Conservation (phyloP, 2,797 vertebrate species). For the Tympanoctomys barrerae region DNA sequence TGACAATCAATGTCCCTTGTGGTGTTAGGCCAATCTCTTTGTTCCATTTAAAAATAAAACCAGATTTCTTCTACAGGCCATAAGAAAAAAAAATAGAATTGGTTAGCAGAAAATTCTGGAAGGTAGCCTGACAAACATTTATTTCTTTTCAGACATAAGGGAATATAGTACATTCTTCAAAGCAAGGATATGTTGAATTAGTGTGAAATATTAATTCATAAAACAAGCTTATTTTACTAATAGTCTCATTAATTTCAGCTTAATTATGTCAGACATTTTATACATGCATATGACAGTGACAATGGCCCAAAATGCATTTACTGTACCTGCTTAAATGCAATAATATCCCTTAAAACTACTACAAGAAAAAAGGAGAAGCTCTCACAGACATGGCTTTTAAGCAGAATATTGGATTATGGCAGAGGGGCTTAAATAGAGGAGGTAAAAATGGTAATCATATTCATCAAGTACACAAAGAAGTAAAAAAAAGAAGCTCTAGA, state of each 20-base stretch:
- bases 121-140: constrained; percentile 71
- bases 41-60: constrained; percentile 74
- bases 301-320: constrained; percentile 72
- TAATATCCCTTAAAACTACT: constrained; percentile 65
- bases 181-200: constrained; percentile 71
- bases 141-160: constrained; percentile 62
- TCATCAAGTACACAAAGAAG: constrained; percentile 86
- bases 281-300: constrained; percentile 75
- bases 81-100: constrained; percentile 62
- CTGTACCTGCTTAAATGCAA: constrained; percentile 81
- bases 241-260: constrained; percentile 78
- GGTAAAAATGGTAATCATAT: constrained; percentile 85
- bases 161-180: constrained; percentile 72
- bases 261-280: constrained; percentile 78
- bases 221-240: constrained; percentile 81
- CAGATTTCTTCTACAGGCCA: constrained; percentile 59
- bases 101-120: constrained; percentile 76
- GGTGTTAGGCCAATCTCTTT: constrained; percentile 63
- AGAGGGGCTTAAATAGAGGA: constrained; percentile 81
- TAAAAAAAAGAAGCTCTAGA: constrained; percentile 84
- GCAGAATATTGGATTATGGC: constrained; percentile 78
- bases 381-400: constrained; percentile 78
- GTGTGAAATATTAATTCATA: constrained; percentile 75
- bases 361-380: constrained; percentile 57
- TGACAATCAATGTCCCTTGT: constrained; percentile 66